phyloP scores from a whole-genome alignment of 2,113 vertebrate genomes.

The Corydoras maculifer region DNA sequence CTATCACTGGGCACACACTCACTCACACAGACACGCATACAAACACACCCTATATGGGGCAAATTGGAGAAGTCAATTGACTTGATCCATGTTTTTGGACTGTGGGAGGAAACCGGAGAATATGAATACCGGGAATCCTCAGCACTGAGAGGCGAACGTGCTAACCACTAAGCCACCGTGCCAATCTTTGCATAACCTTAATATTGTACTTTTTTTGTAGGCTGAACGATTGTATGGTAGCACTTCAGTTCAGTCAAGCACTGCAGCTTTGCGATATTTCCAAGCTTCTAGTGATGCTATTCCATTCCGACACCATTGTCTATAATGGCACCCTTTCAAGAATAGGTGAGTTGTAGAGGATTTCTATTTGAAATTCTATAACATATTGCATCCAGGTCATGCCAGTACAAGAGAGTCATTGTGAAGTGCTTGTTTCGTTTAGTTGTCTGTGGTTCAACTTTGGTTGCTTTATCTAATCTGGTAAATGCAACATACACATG shows the following conservation, averaged over 20 bases:
- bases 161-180: too few relatives aligned
- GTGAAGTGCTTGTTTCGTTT: background rate
- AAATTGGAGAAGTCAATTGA: too few relatives aligned
- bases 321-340: slow-evolving; percentile 17
- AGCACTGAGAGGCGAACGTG: too few relatives aligned
- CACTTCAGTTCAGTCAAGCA: slow-evolving; percentile 43
- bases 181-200: too few relatives aligned
- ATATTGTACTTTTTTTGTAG: slow-evolving; percentile 29
- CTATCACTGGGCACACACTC: too few relatives aligned
- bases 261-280: slow-evolving; percentile 44
- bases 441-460: slow-evolving; percentile 47
- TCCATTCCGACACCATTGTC: slow-evolving; percentile 1
- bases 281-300: slow-evolving; percentile 15
- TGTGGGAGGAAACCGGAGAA: too few relatives aligned
- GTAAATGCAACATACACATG: slow-evolving; percentile 51
- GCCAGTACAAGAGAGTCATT: background rate
- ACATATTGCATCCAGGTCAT: too few relatives aligned
- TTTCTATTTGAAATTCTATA: too few relatives aligned
- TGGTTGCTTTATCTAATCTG: background rate
- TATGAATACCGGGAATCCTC: too few relatives aligned
- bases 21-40: too few relatives aligned
- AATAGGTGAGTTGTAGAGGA: slow-evolving; percentile 45
- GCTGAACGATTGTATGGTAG: slow-evolving; percentile 55
- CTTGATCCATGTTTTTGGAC: too few relatives aligned
- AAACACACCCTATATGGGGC: too few relatives aligned